Base-by-base conservation (phyloP, 2,888 invertebrate genomes). In the Drosophila meridiana region DNA sequence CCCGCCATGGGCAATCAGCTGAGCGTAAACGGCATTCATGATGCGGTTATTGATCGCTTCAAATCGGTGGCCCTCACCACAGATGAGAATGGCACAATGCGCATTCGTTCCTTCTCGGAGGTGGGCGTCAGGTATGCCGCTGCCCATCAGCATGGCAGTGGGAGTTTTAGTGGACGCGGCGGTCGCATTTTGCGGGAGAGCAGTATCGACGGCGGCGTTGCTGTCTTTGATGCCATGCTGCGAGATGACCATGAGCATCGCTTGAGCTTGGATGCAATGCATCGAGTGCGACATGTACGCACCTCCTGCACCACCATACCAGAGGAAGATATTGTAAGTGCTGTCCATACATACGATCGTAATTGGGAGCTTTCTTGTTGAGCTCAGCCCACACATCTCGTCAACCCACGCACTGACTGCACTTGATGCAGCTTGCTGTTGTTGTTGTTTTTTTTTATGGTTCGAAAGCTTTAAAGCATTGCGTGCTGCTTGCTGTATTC, bases 271-370 rank as follows among this genome's bases (percentile, higher is more conserved):
- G 91, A 92, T 67, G 85, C 84, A 11, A 80, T 84, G 73, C 84
- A 91, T 78, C 89, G 91, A 28, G 78, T 90, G 59, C 87, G 91
- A 2, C 91, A 90, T 72, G 80, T 91, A 56, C 88, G 91, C 59
- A 91, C 92, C 20, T 92, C 91, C 3, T 92, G 91, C 65, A 90
- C 92, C 30, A 92, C 91, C 28, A 92, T 92, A 78, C 92, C 91
- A 30, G 91, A 92, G 79, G 91, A 92, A 73, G 91, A 92, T 70
- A 90, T 90, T 50, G 90, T 92, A 90, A 92, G 91, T 77, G 38
- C 32, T 32, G 1, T 9, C n/a, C 4, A 7, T 20, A 42, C 8
- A 28, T 47, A 13, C 36, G 45, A 55, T 63, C 53, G 30, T 38
- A 30, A 38, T 30, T 36, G 14, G 7, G 14, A 45, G 58, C 14